Percentiles rank a stretch among this genome's conserved stretches.
phyloP scores from a whole-genome alignment of 2,113 vertebrate species.

The Corythaeola cristata region DNA sequence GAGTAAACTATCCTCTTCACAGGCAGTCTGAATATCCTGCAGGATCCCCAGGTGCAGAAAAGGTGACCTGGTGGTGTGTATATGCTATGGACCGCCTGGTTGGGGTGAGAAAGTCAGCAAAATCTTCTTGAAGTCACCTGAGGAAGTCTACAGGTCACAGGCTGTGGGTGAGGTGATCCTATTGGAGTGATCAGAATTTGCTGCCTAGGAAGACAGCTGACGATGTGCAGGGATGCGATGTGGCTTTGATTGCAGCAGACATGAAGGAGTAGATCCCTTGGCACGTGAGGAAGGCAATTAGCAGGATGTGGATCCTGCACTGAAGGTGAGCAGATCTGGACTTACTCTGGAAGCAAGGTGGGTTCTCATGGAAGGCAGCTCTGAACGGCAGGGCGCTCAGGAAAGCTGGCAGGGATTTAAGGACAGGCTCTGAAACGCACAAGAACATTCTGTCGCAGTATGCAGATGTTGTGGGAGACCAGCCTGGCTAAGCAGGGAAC shows the following conservation, averaged over 20 bases:
- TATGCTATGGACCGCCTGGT: not conserved
- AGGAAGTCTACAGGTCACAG: not conserved
- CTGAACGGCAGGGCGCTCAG: not conserved
- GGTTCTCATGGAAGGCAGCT: not conserved
- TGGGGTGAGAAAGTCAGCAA: not conserved
- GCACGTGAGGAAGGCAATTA: fast-evolving
- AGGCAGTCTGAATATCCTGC: not conserved
- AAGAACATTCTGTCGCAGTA: not conserved
- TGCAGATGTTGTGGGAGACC: fast-evolving
- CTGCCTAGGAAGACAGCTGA: not conserved
- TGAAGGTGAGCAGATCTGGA: fast-evolving
- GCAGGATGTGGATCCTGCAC: not conserved
- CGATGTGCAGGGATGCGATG: no score
- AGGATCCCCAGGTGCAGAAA: not conserved
- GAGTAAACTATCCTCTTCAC: not conserved
- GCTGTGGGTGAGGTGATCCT: not conserved
- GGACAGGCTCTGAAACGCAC: not conserved
- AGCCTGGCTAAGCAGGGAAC: not conserved
- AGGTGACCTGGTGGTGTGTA: not conserved
- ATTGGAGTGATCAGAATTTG: not conserved
- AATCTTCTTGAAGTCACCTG: not conserved
- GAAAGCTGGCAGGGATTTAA: not conserved
- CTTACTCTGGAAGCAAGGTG: not conserved
- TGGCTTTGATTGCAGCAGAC: not conserved
- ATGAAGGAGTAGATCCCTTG: not conserved